Evolutionary conservation across 2,113 vertebrate genomes (phyloP).

Genomic region (Caloenas nicobarica): DNA sequence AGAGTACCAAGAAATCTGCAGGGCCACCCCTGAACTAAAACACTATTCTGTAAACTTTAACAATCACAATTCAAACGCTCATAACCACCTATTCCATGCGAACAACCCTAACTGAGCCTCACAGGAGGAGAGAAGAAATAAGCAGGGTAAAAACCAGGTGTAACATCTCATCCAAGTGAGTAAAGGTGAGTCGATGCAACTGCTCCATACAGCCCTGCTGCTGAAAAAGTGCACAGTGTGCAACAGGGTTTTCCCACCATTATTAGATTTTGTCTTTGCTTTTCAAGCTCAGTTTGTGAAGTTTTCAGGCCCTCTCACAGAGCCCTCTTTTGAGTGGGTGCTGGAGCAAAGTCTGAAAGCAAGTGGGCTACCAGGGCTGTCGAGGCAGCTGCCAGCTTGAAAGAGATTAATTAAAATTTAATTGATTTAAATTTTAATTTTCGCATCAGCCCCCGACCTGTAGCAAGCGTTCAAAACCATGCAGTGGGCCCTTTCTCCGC

Average conservation of each 20-base stretch:
- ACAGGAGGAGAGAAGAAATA: background rate
- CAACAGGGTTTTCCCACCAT: background rate
- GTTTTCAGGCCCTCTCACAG: background rate
- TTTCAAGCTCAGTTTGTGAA: background rate
- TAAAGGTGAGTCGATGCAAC: background rate
- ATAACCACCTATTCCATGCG: background rate
- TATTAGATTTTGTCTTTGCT: background rate
- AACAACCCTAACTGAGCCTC: background rate
- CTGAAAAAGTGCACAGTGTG: background rate
- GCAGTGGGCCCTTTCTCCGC: background rate
- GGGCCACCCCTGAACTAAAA: background rate
- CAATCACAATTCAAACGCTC: background rate
- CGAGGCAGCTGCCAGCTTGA: background rate
- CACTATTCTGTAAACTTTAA: background rate
- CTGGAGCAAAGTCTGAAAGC: background rate
- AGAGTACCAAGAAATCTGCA: background rate
- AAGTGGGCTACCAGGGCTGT: background rate
- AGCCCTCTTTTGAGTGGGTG: background rate
- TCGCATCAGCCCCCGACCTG: background rate
- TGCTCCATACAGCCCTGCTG: background rate
- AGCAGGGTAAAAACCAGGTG: background rate
- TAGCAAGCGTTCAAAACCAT: background rate
- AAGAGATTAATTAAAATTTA: background rate
- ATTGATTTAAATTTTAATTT: background rate
- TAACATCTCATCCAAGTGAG: background rate